Evolutionary conservation across 64 coral and sea anemone genomes (phyloP).

Genomic region (Acropora tenuis): DNA sequence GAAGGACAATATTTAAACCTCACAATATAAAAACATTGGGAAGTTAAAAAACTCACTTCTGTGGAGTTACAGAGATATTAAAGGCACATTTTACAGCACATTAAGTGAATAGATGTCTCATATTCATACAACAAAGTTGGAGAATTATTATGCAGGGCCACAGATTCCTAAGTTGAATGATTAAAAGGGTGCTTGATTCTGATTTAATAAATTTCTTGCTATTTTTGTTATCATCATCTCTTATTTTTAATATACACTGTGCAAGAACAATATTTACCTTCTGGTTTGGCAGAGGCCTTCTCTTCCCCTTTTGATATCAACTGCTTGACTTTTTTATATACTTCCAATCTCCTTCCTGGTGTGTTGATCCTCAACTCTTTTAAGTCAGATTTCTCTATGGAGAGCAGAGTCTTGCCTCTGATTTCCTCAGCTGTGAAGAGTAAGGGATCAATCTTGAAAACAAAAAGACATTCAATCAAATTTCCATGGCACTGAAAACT

Average conservation of each 20-base stretch:
- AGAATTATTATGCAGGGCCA: too few species aligned
- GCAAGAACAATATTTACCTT: not conserved
- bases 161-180: too few species aligned
- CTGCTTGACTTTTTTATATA: slow-evolving; percentile 20
- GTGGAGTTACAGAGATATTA: not conserved
- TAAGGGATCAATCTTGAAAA: not conserved
- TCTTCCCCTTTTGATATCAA: slow-evolving; percentile 4
- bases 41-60: not conserved
- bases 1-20: not conserved
- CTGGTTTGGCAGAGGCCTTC: not conserved
- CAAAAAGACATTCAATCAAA: not conserved
- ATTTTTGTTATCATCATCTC: not conserved
- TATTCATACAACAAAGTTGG: not conserved
- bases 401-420: slow-evolving; percentile 12
- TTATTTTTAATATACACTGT: not conserved
- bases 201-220: too few species aligned
- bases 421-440: slow-evolving; percentile 47
- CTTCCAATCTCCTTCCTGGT: slow-evolving; percentile 50
- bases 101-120: not conserved
- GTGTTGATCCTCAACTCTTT: slow-evolving; percentile 40
- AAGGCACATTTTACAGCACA: not conserved
- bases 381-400: slow-evolving; percentile 27
- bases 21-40: not conserved
- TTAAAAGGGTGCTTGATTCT: too few species aligned
- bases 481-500: not conserved